These are phyloP conservation scores for Nipponia nippon DNA, from an alignment of 2,113 vertebrate species.

Conservation along the genomic window DNA sequence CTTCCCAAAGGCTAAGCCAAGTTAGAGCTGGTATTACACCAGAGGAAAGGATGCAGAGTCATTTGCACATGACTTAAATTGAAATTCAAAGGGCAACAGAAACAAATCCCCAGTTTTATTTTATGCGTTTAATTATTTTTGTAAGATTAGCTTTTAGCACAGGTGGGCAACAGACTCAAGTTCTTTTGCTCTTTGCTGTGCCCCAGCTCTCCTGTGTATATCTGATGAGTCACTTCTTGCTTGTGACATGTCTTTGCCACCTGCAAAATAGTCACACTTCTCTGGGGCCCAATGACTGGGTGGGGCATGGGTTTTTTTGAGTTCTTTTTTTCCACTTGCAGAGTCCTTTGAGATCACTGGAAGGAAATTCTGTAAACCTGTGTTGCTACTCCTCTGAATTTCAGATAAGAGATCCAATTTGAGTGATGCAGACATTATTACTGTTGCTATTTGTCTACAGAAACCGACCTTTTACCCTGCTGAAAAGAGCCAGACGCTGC, in stretches of 20 bases:
- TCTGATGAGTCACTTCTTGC: background rate
- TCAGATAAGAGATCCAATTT: constrained; percentile 14
- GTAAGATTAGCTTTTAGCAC: background rate
- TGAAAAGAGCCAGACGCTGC: constrained; percentile 7
- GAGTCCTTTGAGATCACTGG: background rate
- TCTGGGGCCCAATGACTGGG: background rate
- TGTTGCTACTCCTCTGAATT: constrained; percentile 18
- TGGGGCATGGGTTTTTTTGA: background rate
- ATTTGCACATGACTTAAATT: background rate
- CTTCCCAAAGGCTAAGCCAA: background rate
- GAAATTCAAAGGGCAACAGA: background rate
- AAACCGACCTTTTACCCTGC: background rate
- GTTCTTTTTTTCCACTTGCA: background rate
- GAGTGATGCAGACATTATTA: background rate
- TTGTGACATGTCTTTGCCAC: constrained; percentile 10
- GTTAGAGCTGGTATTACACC: background rate
- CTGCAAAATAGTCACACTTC: constrained; percentile 4
- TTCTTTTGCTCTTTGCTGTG: background rate
- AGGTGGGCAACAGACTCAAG: background rate
- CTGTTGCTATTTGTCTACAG: background rate
- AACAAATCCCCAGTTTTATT: background rate
- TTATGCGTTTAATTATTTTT: background rate
- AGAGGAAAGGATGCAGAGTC: background rate
- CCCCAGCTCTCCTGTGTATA: background rate
- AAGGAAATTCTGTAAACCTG: constrained; percentile 21